These are phyloP conservation scores for Drosophila aff. DNA, from an alignment of 1,140 invertebrate species.

Conservation along the genomic window DNA sequence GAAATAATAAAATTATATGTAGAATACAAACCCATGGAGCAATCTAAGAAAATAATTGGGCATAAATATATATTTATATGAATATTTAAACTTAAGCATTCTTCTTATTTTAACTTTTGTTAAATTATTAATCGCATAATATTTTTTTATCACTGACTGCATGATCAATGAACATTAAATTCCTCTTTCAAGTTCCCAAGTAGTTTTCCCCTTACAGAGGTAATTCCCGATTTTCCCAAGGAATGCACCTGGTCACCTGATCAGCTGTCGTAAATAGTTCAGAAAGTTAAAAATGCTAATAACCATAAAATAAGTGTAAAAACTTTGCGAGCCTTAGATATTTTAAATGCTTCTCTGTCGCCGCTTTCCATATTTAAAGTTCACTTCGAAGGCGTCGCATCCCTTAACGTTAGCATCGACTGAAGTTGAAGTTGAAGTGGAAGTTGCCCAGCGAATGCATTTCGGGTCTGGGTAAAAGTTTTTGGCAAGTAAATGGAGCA, in stretches of 20 bases:
- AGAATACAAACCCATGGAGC: too few species aligned
- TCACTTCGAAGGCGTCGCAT: conserved; percentile 18
- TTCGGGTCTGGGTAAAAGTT: conserved; percentile 71
- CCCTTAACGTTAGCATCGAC: conserved; percentile 25
- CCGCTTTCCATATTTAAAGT: conserved; percentile 57
- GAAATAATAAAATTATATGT: too few species aligned
- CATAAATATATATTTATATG: too few species aligned
- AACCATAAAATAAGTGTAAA: conserved; percentile 69
- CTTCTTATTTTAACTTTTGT: background rate
- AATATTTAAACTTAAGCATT: background rate
- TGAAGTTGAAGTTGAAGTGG: conserved; percentile 28
- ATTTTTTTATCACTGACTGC: background rate
- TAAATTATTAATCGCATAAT: too few species aligned
- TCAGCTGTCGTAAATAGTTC: conserved; percentile 61
- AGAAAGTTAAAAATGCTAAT: conserved; percentile 74
- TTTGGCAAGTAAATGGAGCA: conserved; percentile 81
- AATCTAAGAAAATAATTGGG: too few species aligned
- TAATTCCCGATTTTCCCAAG: conserved; percentile 1
- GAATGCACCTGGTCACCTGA: conserved; percentile 58
- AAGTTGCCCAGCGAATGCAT: conserved; percentile 63
- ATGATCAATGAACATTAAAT: conserved; percentile 1
- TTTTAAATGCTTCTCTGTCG: conserved; percentile 56
- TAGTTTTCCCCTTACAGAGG: background rate
- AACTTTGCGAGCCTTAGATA: conserved; percentile 50
- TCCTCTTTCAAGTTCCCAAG: background rate